Base-by-base conservation (phyloP, 2,888 invertebrate species). In the Euzetes globulus region DNA sequence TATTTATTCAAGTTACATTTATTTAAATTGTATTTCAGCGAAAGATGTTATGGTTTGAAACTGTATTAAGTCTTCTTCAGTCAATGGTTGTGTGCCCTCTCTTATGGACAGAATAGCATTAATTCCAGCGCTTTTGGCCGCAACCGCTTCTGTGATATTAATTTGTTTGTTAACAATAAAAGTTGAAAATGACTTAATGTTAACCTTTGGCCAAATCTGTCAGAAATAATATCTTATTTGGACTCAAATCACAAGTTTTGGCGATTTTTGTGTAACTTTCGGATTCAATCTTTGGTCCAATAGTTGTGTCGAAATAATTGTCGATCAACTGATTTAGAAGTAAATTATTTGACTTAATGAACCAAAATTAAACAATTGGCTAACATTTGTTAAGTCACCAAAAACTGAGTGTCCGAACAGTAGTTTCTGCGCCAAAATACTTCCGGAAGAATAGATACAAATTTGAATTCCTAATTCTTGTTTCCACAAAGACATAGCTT, bases 391-490 rank as follows among this genome's bases (percentile, higher is more conserved):
- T 77, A 96, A 81, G 82, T 96, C 89, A 0, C 96, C 96, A 63
- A 87, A 86, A 22, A 85, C 83, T 2, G 92, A 88, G 82, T 92
- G 86, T 0, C 86, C 86, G 82, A 96, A 94, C 4, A 96, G 86
- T 13, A 95, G 85, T 81, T 92, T 91, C 82, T 97, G 97, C 17
- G 95, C 91, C 80, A 90, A 89, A 0, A 92, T 88, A 74, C 93
- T 94, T 68, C 95, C 96, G 33, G 94, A 94, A 0, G 96, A 96
- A 83, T 92, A 97, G 77, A 95, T 88, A 81, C 89, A 94, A 71
- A 96, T 85, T 47, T 87, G 86, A 33, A 89, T 90, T 17, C 85
- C 83, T 17, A 33, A 22, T n/a, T 75, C 68, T 4, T 87, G 85
- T 3, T 86, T 86, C 90, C 94, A 91, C 76, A 86, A 84, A 80